Conservation (phyloP, 2,888 invertebrate species). For the Alentia gelatinosa region DNA sequence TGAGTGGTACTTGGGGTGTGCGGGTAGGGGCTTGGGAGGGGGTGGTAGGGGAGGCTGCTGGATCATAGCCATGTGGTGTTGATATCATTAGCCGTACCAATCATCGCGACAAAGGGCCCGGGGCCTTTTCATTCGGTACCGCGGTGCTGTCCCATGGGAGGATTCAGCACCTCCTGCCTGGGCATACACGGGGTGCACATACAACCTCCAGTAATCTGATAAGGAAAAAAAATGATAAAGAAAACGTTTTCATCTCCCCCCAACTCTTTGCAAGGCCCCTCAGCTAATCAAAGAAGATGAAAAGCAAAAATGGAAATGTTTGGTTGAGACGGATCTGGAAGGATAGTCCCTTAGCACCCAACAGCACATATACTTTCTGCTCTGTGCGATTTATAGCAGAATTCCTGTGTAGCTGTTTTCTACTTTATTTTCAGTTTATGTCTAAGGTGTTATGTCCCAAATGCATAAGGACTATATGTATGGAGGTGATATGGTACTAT, state of each 20-base stretch:
- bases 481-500: no score
- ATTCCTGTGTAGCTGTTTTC: no score
- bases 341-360: neutral
- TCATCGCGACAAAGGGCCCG: neutral
- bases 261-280: no score
- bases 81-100: conserved; percentile 22
- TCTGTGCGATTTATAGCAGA: no score
- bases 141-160: neutral
- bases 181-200: neutral
- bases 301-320: neutral
- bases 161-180: neutral
- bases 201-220: neutral
- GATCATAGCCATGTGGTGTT: conserved; percentile 11
- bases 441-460: no score
- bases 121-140: neutral
- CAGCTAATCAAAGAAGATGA: neutral
- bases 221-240: neutral
- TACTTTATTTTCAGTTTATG: no score
- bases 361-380: neutral
- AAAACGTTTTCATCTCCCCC: neutral
- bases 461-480: no score
- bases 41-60: neutral
- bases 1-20: neutral
- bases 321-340: neutral
- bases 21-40: neutral